A percentile compares a stretch with the other conserved stretches of the same genome.
phyloP scores from a whole-genome alignment of 2,113 vertebrate species.

The Bubo scandiacus region DNA sequence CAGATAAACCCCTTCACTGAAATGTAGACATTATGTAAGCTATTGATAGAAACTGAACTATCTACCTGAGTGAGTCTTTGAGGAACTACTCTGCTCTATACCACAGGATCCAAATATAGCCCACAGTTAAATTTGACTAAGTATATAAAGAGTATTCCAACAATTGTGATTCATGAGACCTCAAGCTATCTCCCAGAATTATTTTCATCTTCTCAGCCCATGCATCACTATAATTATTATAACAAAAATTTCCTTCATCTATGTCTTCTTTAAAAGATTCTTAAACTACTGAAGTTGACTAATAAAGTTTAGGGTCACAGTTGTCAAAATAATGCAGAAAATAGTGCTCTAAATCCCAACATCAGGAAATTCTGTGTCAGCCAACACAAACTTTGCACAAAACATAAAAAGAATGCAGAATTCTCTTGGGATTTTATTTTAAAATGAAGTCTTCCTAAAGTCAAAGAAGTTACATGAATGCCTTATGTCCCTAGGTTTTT shows the following conservation, averaged over 20 bases:
- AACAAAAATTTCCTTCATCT: not conserved
- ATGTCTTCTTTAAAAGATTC: not conserved
- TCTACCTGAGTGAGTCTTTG: not conserved
- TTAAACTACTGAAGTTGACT: not conserved
- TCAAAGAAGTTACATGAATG: not conserved
- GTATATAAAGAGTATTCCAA: not conserved
- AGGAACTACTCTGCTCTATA: not conserved
- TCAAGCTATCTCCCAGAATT: not conserved
- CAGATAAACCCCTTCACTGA: not conserved
- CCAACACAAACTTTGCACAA: not conserved
- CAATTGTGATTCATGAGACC: not conserved
- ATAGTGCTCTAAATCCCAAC: not conserved
- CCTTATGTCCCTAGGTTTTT: not conserved
- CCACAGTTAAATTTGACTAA: not conserved
- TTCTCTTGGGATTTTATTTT: not conserved
- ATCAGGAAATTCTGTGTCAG: not conserved
- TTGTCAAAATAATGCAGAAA: not conserved
- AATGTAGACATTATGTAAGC: not conserved
- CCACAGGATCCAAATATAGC: not conserved
- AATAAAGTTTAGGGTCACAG: not conserved
- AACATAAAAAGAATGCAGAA: not conserved
- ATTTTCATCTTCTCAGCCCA: not conserved
- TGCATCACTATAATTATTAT: not conserved
- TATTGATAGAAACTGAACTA: not conserved
- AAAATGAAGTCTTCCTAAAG: not conserved